Percentiles rank a stretch among this genome's conserved stretches.
Conservation (phyloP, 1,140 invertebrate genomes). For the Aphaenogaster rudis region DNA sequence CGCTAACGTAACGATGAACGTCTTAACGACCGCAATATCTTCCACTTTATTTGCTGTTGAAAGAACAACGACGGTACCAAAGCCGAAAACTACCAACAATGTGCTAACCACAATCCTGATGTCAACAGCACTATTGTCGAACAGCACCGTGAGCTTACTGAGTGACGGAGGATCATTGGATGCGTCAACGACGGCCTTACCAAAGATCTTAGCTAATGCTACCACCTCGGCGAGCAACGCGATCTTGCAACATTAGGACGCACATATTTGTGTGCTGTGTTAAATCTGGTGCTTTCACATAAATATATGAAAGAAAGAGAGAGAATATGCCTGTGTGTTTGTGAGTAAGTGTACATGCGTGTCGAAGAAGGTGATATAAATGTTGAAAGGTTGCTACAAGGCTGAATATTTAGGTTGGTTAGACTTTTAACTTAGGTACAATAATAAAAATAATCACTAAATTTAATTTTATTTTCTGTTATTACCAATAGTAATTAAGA, state of each 20-base stretch:
- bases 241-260: conserved; percentile 78
- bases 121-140: conserved; percentile 74
- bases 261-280: conserved; percentile 63
- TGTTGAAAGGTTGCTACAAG: conserved; percentile 32
- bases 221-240: conserved; percentile 81
- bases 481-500: background rate
- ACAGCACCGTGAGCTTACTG: conserved; percentile 68
- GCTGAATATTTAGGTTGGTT: background rate
- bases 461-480: conserved; percentile 7
- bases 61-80: conserved; percentile 74
- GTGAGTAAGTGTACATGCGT: background rate
- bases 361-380: background rate
- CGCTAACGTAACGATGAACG: conserved; percentile 70
- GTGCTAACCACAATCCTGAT: conserved; percentile 71
- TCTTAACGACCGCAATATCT: conserved; percentile 71
- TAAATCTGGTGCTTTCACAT: conserved; percentile 69
- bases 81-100: conserved; percentile 74
- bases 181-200: conserved; percentile 75
- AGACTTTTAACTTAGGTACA: background rate
- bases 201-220: conserved; percentile 80
- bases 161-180: conserved; percentile 62
- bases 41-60: conserved; percentile 76
- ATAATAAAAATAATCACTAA: background rate
- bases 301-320: background rate
- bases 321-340: background rate